Conservation (phyloP, 2,113 vertebrate species). For the Carassius gibelio region DNA sequence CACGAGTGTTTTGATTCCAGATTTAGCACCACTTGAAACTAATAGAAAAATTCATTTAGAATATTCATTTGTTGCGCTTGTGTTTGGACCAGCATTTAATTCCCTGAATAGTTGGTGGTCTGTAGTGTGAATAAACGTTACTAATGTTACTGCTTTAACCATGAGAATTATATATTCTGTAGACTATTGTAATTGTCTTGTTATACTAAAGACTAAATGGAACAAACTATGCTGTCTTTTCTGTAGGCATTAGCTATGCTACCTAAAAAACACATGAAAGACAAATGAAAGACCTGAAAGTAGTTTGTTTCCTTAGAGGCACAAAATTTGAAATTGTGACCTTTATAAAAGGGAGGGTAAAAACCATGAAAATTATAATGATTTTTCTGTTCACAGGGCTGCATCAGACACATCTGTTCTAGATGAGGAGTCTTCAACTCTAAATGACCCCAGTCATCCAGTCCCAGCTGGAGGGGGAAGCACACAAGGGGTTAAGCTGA, state of each 20-base stretch:
- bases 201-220: neutral
- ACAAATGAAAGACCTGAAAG: neutral
- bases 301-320: neutral
- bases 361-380: neutral
- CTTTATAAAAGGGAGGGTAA: neutral
- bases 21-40: constrained; percentile 17
- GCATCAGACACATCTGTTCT: constrained; percentile 69
- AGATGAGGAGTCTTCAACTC: constrained; percentile 64
- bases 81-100: neutral
- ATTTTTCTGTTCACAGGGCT: constrained; percentile 52
- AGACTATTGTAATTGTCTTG: neutral
- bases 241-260: neutral
- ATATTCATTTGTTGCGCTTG: neutral
- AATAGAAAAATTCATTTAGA: neutral
- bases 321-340: neutral
- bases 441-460: constrained; percentile 29
- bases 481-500: constrained; percentile 59
- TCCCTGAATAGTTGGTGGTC: neutral
- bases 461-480: constrained; percentile 48
- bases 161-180: neutral
- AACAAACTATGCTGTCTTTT: neutral
- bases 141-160: neutral
- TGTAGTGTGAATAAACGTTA: neutral
- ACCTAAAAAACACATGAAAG: neutral
- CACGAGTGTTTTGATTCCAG: neutral